Base-by-base conservation (phyloP, 2,888 invertebrate genomes). In the Ferrisia virgata region DNA sequence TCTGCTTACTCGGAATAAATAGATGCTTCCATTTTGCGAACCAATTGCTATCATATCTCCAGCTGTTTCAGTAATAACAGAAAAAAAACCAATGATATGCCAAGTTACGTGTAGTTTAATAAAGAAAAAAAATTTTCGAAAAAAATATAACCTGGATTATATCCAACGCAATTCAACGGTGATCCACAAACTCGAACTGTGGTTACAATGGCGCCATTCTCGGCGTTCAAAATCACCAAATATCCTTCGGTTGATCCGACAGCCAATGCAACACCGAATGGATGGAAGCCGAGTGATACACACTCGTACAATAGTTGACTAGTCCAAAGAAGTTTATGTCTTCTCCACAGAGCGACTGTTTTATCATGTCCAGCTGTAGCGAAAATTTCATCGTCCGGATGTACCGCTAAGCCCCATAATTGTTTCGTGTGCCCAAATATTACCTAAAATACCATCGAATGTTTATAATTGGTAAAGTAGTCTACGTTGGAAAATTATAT, bases 361-460 rank as follows among this genome's bases (percentile, higher is more conserved):
- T 95, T 95, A 88, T 97, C 97, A 87, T 95, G 94, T 0, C 97
- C 97, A 0, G 96, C 96, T 0, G 97, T 96, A 0, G 96, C 95
- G 88, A 96, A 96, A 86, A 96, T 92, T 89, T 96, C 96, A 87
- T 95, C 95, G 87, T 95, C 95, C 0, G 96, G 96, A 89, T 97
- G 96, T 1, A 95, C 94, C 2, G 96, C 95, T 84, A 97, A 89
- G 0, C 96, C 96, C 93, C 95, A 94, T 3, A 97, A 90, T 88
- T 95, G 95, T 85, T 95, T 93, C 82, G 95, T 94, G 88, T 97
- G 96, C 0, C 97, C 97, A 88, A 97, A 95, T 40, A 95, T 92
- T 39, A 95, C 93, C 92, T 94, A 88, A 28, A 87, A 36, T n/a
- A n/a, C n/a, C n/a, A n/a, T n/a, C n/a, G n/a, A n/a, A n/a, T n/a